phyloP scores from a whole-genome alignment of 1,140 invertebrate genomes.

The Streblospio benedicti region DNA sequence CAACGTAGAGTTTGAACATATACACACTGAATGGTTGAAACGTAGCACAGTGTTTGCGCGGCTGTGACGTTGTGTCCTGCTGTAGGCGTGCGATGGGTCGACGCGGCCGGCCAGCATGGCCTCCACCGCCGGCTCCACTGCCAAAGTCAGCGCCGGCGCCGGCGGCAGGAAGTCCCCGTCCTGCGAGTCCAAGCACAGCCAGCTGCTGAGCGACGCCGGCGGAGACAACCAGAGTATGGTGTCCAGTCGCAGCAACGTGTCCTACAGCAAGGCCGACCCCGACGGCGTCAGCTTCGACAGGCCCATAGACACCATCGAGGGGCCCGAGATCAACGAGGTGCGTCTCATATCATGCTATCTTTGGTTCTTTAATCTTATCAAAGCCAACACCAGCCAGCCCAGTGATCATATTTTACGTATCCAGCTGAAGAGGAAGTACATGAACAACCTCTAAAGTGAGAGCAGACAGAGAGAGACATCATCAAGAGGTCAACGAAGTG shows the following conservation, averaged over 20 bases:
- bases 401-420: too few relatives aligned
- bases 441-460: too few relatives aligned
- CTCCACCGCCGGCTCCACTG: constrained; percentile 14
- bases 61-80: too few relatives aligned
- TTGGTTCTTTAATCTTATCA: too few relatives aligned
- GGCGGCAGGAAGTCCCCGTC: constrained; percentile 10
- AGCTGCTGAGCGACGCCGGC: constrained; percentile 1
- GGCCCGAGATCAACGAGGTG: constrained; percentile 38
- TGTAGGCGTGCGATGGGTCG: constrained; percentile 7
- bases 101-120: constrained; percentile 28
- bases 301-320: constrained; percentile 11
- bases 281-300: constrained; percentile 9
- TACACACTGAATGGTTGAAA: too few relatives aligned
- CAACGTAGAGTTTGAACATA: too few relatives aligned
- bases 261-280: constrained; percentile 13
- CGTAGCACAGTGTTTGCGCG: too few relatives aligned
- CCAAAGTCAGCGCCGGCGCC: constrained; percentile 16
- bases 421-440: too few relatives aligned
- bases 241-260: constrained; percentile 3
- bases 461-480: too few relatives aligned
- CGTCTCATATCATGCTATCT: too few relatives aligned
- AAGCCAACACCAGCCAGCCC: too few relatives aligned
- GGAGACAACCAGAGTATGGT: constrained; percentile 7
- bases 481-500: too few relatives aligned
- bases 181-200: neutral